Base-by-base conservation (phyloP, 2,888 invertebrate species). In the Argyresthia albistria region DNA sequence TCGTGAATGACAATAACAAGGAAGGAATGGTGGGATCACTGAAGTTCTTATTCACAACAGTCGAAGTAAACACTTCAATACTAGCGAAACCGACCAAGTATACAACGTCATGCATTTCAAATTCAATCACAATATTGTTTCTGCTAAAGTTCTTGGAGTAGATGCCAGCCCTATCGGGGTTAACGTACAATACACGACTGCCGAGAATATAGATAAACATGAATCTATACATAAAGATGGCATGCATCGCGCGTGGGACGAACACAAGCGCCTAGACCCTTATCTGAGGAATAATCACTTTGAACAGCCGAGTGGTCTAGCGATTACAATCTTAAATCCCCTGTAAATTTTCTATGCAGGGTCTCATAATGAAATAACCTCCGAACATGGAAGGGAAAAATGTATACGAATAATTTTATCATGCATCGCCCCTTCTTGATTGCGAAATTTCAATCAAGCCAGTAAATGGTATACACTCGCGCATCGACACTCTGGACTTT, bases 381-480 rank as follows among this genome's bases (percentile, higher is more conserved):
- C 75, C 64, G 65, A 65, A 66, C 66, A 69, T 70, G 68, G 67
- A 68, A 71, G 76, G 73, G 74, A 70, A 80, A 84, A 80, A 80
- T 81, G 76, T 83, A 84, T 73, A 81, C 72, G 73, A 81, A 86
- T 86, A 86, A 87, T 84, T 86, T 78, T 78, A 83, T 82, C 80
- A n/a, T n/a, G n/a, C n/a, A 81, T 76, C 71, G 63, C 82, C 83
- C 83, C 74, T 39, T 76, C 80, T 80, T 84, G 83, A 84, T 86
- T 86, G 86, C 84, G 61, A 87, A 86, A 86, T 86, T 87, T 86
- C 86, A 86, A 86, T 87, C 86, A 86, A 79, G 71, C 76, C 70
- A 76, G 80, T 83, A 84, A 86, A 84, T 83, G 82, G 86, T 80
- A 68, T 76, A 81, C 81, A 74, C 75, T 74, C 75, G 77, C 76